These are phyloP conservation scores for Zaprionus obscuricornis DNA, from an alignment of 2,888 invertebrate species.

Conservation along the genomic window DNA sequence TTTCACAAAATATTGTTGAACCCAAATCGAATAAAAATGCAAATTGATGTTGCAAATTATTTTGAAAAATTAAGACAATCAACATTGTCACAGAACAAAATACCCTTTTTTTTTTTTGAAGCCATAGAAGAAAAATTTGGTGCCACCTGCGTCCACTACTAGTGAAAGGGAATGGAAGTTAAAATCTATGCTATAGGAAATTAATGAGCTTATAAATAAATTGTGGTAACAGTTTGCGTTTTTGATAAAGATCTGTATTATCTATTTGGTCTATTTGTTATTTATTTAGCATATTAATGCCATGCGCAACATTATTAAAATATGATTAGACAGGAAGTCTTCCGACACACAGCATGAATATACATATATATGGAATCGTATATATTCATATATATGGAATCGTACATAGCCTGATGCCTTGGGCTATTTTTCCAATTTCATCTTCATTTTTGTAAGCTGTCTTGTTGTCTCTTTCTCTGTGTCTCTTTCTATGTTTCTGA, in stretches of 20 bases:
- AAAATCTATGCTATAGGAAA: conserved; percentile 18
- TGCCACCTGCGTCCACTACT: conserved; percentile 13
- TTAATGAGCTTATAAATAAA: conserved; percentile 56
- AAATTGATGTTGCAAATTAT: conserved; percentile 14
- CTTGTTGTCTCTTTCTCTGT: conserved; percentile 9
- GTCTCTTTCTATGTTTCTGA: background rate
- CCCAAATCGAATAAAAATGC: background rate
- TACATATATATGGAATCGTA: too few species aligned
- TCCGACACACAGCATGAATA: too few species aligned
- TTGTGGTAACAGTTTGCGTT: conserved; percentile 37
- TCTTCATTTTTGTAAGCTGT: conserved; percentile 3
- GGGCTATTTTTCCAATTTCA: conserved; percentile 23
- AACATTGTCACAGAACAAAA: conserved; percentile 16
- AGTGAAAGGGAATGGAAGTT: conserved; percentile 5
- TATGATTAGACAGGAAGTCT: conserved; percentile 46
- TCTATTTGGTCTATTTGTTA: conserved; percentile 35
- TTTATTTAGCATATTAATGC: conserved; percentile 51
- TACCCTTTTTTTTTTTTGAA: conserved; percentile 18
- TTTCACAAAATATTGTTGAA: too few species aligned
- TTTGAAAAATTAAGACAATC: conserved; percentile 2
- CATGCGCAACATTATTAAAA: conserved; percentile 39
- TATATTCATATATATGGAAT: too few species aligned
- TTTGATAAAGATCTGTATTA: conserved; percentile 35
- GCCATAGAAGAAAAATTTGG: background rate
- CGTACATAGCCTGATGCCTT: too few species aligned